Conservation (phyloP, 2,888 invertebrate species). For the Xestia xanthographa region DNA sequence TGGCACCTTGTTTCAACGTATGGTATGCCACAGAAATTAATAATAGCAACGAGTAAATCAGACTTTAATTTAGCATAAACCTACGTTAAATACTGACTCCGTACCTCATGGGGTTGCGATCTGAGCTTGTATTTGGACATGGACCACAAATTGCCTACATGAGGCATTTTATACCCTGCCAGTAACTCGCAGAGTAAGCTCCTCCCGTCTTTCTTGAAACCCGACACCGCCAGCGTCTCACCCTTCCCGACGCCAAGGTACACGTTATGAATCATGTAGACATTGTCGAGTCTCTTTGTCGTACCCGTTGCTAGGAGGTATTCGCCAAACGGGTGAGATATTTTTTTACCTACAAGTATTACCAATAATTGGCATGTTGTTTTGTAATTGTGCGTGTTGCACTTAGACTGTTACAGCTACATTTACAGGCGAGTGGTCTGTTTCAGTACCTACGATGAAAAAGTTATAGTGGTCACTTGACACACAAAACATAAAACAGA, state of each 20-base stretch:
- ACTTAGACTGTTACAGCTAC: neutral
- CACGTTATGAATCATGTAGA: slow-evolving; percentile 71
- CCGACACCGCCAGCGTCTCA: slow-evolving; percentile 80
- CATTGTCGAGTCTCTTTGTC: slow-evolving; percentile 64
- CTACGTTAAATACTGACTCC: neutral
- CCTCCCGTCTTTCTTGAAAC: slow-evolving; percentile 79
- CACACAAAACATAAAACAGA: neutral
- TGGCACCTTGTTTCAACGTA: neutral
- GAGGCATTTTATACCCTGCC: slow-evolving; percentile 76
- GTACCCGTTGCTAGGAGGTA: slow-evolving; percentile 76
- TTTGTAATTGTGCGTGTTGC: neutral
- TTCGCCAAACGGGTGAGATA: slow-evolving; percentile 77
- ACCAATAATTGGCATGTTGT: neutral
- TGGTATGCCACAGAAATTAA: neutral
- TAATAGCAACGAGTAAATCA: neutral
- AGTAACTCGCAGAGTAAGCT: slow-evolving; percentile 76
- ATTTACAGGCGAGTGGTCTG: neutral
- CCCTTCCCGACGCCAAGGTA: slow-evolving; percentile 81
- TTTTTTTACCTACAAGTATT: slow-evolving; percentile 64
- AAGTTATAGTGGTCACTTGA: neutral
- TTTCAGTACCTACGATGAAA: neutral
- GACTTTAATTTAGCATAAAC: neutral
- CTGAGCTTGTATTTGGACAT: slow-evolving; percentile 78
- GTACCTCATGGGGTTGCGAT: slow-evolving; percentile 74
- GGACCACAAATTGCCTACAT: slow-evolving; percentile 73